Evolutionary conservation across 2,113 vertebrate species (phyloP), one percentile per base, ranked within the genome.

Genomic region (Aleadryas rufinucha): DNA sequence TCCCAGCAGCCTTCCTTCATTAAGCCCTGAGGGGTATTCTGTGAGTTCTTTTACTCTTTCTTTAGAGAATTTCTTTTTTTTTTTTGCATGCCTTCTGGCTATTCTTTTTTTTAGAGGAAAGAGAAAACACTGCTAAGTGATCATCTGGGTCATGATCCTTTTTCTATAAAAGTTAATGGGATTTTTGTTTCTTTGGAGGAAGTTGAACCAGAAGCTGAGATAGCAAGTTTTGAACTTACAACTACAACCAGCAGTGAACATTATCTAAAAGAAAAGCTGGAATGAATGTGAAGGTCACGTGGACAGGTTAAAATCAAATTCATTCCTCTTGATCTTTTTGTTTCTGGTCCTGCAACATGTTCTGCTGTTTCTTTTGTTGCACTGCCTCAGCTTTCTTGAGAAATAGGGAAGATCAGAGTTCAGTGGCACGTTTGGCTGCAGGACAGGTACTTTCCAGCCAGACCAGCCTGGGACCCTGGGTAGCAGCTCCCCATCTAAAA

Each of bases 151-250:
- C 60, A 50, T 70, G 64, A 86, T 47, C 72, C 18, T 68, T 75
- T 93, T 90, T 81, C 83, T 93, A 20, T 49, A 74, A 47, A 93
- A 84, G 30, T 88, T 93, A 84, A 93, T 80, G 49, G n/a, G 44
- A 78, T 84, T 94, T 95, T 77, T 90, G 23, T 89, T 91, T 69
- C 59, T 91, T 91, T 16, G 20, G 69, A 78, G 22, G 7, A 44
- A 75, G 10, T 39, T 70, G 44, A 82, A 66, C 30, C 63, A 78
- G 33, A 83, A 90, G 85, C 63, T 93, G 79, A 93, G 24, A 35
- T 41, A 83, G 54, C 79, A 90, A 90, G 35, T 75, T 93, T 86
- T 86, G 64, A 93, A 76, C 54, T 59, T 86, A 33, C 5, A 63
- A 22, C 16, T 53, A 49, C 26, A 56, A 30, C 0, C 0, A 85